These are phyloP conservation scores for Oceanites oceanicus DNA, from an alignment of 2,113 vertebrate genomes.

Conservation along the genomic window DNA sequence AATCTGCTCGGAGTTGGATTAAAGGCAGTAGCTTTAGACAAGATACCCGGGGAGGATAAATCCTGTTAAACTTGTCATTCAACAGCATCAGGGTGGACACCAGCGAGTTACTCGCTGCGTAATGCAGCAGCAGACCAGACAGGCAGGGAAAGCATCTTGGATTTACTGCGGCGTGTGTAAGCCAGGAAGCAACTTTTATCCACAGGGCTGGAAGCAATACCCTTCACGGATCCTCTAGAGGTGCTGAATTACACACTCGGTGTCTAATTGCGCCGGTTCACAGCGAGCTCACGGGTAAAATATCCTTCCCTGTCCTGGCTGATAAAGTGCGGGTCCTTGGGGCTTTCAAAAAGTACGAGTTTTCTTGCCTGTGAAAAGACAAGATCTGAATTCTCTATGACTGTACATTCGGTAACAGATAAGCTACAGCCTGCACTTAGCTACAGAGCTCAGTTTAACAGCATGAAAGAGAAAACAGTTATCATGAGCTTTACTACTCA, in stretches of 20 bases:
- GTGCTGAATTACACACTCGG: rapidly evolving
- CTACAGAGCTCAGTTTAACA: background rate
- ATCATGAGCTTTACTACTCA: background rate
- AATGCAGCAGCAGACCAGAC: rapidly evolving
- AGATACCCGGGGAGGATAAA: background rate
- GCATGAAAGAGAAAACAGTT: background rate
- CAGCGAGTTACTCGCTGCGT: background rate
- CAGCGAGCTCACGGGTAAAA: background rate
- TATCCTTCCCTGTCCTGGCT: background rate
- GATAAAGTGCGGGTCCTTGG: rapidly evolving
- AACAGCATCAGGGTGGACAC: rapidly evolving
- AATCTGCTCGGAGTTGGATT: background rate
- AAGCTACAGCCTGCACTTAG: background rate
- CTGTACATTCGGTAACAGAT: background rate
- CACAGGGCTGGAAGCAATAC: background rate
- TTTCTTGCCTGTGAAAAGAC: background rate
- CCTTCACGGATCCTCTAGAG: rapidly evolving
- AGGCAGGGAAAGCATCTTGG: background rate
- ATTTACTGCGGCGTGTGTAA: background rate
- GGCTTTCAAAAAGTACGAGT: background rate
- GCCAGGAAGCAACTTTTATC: background rate
- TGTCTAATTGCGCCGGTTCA: background rate
- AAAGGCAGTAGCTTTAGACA: background rate
- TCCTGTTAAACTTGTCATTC: background rate
- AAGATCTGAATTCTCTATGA: background rate